A percentile compares a stretch with the other conserved stretches of the same genome.
These are phyloP conservation scores for Rhopilema esculentum DNA, from an alignment of 30 jellyfish, hydroid and myxozoan genomes.

Conservation along the genomic window DNA sequence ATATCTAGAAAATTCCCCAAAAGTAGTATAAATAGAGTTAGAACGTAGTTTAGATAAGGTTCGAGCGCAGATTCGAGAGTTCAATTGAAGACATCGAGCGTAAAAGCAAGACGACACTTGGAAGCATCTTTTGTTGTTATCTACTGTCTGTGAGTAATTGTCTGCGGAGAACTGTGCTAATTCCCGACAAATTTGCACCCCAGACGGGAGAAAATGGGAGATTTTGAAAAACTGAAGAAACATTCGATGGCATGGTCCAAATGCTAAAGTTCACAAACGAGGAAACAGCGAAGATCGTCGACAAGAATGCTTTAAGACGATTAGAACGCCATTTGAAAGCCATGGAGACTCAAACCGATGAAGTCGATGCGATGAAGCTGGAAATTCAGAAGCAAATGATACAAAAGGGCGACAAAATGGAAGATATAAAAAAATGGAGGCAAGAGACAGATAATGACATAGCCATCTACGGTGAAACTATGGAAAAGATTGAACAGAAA, in stretches of 20 bases:
- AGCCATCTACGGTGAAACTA: not conserved
- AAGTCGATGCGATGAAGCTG: slow-evolving; percentile 20
- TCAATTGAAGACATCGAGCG: not conserved
- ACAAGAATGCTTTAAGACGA: not conserved
- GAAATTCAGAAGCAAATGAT: slow-evolving; percentile 26
- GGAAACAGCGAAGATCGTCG: slow-evolving; percentile 2
- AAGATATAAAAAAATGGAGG: slow-evolving; percentile 8
- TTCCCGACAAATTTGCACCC: slow-evolving; percentile 40
- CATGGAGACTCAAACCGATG: slow-evolving; percentile 36
- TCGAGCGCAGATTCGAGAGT: not conserved
- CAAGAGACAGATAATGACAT: slow-evolving; percentile 20
- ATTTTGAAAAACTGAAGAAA: not conserved
- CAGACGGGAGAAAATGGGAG: slow-evolving; percentile 20
- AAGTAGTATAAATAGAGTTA: not conserved
- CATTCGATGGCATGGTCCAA: slow-evolving; percentile 8
- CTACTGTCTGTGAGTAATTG: slow-evolving; percentile 19
- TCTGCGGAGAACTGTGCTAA: slow-evolving; percentile 24
- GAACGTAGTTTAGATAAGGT: not conserved
- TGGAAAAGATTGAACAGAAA: not conserved
- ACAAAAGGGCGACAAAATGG: slow-evolving; percentile 9
- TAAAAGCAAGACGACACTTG: not conserved
- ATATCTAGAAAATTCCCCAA: not conserved
- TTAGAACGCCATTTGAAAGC: slow-evolving; percentile 23
- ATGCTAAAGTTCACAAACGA: not conserved
- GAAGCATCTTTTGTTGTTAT: not conserved